A percentile compares a stretch with the other conserved stretches of the same genome.
Conservation (phyloP, 2,113 vertebrate species). For the Ictalurus punctatus region DNA sequence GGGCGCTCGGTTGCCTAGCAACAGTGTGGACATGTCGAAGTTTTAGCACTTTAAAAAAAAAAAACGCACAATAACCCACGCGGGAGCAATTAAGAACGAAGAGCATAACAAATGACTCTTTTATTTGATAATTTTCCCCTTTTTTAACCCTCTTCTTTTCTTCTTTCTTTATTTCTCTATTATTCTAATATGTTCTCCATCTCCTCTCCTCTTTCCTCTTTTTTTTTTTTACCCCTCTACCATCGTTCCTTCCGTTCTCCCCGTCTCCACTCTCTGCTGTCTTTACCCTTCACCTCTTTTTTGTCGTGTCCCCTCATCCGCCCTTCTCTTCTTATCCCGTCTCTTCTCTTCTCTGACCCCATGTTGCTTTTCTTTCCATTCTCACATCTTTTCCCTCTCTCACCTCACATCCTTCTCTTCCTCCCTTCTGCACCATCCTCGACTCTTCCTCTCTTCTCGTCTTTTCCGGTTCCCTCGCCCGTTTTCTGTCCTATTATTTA, state of each 20-base stretch:
- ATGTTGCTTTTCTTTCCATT: not conserved
- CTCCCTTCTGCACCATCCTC: not conserved
- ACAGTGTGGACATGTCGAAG: not conserved
- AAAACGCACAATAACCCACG: not conserved
- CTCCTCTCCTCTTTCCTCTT: not conserved
- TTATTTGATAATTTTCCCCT: too few relatives aligned
- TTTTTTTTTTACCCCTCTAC: not conserved
- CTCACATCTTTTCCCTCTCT: conserved; percentile 33
- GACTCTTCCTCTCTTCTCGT: not conserved
- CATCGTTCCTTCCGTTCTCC: not conserved
- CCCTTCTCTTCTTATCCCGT: not conserved
- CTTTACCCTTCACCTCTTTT: not conserved
- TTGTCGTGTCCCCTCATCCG: not conserved
- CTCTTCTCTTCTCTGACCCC: conserved; percentile 66
- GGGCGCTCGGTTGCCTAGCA: not conserved
- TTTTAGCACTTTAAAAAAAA: not conserved
- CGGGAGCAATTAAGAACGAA: not conserved
- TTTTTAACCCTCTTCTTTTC: not conserved
- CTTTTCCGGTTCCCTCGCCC: not conserved
- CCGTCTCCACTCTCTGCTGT: not conserved
- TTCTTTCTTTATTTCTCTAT: not conserved
- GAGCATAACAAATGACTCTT: not conserved
- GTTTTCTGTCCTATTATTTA: not conserved
- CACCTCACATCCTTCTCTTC: conserved; percentile 63
- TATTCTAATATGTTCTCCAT: not conserved